Evolutionary conservation across 30 jellyfish, hydroid and myxozoan species (phyloP).

Genomic region (Chrysaora quinquecirrha): DNA sequence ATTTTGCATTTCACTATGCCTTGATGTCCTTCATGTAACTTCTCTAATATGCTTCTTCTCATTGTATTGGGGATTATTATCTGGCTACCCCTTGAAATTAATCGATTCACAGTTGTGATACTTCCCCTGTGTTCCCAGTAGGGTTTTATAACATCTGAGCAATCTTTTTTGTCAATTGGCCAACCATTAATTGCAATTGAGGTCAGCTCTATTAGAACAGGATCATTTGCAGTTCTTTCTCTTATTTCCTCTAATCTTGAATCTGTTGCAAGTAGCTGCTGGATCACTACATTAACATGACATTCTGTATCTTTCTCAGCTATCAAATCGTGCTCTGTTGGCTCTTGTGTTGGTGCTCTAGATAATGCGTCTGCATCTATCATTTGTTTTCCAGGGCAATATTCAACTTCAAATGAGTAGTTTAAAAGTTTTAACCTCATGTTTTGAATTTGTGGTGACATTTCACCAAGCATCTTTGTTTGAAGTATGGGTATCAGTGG

Average conservation of each 20-base stretch:
- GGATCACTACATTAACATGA: constrained; percentile 7
- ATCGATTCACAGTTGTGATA: constrained; percentile 10
- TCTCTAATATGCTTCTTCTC: background rate
- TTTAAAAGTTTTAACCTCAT: constrained; percentile 13
- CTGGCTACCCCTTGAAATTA: constrained; percentile 13
- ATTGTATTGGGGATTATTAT: constrained; percentile 17
- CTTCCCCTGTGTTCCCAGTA: constrained; percentile 14
- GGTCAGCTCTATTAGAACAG: background rate
- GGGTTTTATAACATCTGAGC: constrained; percentile 31
- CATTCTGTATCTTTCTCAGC: background rate
- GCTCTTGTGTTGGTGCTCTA: background rate
- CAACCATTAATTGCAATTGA: background rate
- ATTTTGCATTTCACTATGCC: constrained; percentile 23
- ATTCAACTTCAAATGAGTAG: background rate
- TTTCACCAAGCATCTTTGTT: background rate
- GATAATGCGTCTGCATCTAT: constrained; percentile 13
- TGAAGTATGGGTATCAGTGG: constrained; percentile 34
- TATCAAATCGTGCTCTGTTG: background rate
- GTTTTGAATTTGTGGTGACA: constrained; percentile 6
- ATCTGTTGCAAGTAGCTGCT: constrained; percentile 32
- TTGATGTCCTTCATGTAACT: constrained; percentile 31
- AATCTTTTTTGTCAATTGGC: constrained; percentile 31
- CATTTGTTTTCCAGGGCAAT: constrained; percentile 12
- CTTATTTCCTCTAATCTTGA: background rate
- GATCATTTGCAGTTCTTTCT: background rate